Evolutionary conservation across 2,888 invertebrate genomes (phyloP), one percentile per base, ranked within the genome.

Genomic region (Caenorhabditis sp.): DNA sequence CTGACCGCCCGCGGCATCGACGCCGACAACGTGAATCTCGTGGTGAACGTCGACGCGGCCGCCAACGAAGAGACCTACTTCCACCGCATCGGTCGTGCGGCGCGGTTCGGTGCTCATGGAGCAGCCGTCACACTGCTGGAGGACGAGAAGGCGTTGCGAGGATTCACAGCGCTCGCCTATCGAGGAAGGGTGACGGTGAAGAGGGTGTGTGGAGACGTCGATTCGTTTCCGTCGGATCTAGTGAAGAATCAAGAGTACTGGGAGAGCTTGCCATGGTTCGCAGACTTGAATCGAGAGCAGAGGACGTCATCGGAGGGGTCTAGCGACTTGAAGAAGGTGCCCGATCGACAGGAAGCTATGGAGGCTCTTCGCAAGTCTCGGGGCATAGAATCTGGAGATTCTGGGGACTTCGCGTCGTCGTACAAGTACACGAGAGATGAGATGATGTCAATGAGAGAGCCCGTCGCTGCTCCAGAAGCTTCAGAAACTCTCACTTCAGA

Each of bases 81-180:
- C 85, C 98, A 99, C 93, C 94, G 98, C 91, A 97, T 97, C 92
- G 98, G 98, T 0, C 94, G 98, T 90, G 97, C 97, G 56, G 98
- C 98, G 0, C 94, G 98, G 83, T 98, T 95, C 94, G 98, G 89
- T 22, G 88, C 86, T n/a, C 84, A 88, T 35, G 90, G 90, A 35
- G 89, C 89, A 5, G 85, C 89, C 0, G 51, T 90, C 16, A 89
- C 89, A 10, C 64, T 90, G 12, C 51, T 87, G n/a, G 82, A 84
- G 54, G 82, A 82, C 35, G 74, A 72, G 3, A 61, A 74, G 49
- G 69, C 69, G 12, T 22, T 68, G 28, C 54, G 54, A 16, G 54
- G 77, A 41, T 84, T 84, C 54, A 77, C 66, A 4, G 81, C 84
- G n/a, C 58, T 84, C 47, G 80, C 76, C 2, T 47, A 59, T 59